A percentile compares a stretch with the other conserved stretches of the same genome.
Evolutionary conservation across 2,113 vertebrate species (phyloP).

Genomic region (Anser brachyrhynchus): DNA sequence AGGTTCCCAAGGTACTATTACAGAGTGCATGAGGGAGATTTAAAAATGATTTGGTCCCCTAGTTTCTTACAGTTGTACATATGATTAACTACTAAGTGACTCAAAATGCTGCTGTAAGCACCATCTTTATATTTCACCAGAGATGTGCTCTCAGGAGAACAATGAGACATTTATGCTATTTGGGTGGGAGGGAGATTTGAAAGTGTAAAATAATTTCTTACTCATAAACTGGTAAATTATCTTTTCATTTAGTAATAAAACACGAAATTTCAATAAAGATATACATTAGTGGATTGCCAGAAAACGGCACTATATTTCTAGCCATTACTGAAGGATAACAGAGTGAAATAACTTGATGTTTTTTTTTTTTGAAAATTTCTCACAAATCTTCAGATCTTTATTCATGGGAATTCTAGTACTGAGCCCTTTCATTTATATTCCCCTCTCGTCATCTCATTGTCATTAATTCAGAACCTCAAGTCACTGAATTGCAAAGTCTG

Average conservation of each 20-base stretch:
- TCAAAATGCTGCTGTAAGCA: slow-evolving; percentile 57
- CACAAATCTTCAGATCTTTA: not conserved
- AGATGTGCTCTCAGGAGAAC: not conserved
- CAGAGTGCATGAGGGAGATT: slow-evolving; percentile 27
- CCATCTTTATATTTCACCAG: slow-evolving; percentile 48
- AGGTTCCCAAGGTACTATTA: slow-evolving; percentile 19
- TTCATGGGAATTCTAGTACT: not conserved
- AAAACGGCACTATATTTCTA: not conserved
- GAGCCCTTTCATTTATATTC: slow-evolving; percentile 57
- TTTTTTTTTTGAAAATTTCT: not conserved
- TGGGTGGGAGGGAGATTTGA: slow-evolving; percentile 34
- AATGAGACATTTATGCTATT: slow-evolving; percentile 37
- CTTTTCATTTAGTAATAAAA: slow-evolving; percentile 40
- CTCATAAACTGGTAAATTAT: slow-evolving; percentile 36
- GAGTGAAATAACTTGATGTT: not conserved
- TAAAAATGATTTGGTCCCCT: slow-evolving; percentile 60
- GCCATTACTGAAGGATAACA: slow-evolving; percentile 6
- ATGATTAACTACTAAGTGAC: slow-evolving; percentile 54
- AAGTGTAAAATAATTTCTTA: slow-evolving; percentile 44
- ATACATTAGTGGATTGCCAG: not conserved
- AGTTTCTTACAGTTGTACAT: slow-evolving; percentile 61
- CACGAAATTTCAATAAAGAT: slow-evolving; percentile 22
- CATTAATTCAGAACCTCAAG: slow-evolving; percentile 47
- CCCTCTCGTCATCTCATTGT: slow-evolving; percentile 23
- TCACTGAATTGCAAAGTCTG: slow-evolving; percentile 13